Evolutionary conservation across 2,113 vertebrate species (phyloP).

Genomic region (Pteruthius melanotis): DNA sequence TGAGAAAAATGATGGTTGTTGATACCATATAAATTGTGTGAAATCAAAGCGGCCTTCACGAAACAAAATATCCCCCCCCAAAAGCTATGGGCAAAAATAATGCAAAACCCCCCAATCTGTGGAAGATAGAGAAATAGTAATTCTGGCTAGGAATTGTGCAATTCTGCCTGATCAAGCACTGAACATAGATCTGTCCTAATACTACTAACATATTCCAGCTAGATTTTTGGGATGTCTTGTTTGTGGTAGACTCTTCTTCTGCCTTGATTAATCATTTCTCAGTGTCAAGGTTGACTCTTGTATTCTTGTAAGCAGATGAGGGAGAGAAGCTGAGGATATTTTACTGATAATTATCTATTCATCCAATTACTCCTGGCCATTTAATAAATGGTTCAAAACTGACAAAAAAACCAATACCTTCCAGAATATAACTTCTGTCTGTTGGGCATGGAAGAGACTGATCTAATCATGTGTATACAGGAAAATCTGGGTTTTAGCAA

Average conservation of each 20-base stretch:
- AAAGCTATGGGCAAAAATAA: not conserved
- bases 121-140: not conserved
- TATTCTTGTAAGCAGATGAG: not conserved
- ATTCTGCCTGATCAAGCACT: not conserved
- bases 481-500: not conserved
- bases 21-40: fast-evolving
- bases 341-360: not conserved
- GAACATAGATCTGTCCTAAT: not conserved
- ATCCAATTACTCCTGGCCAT: not conserved
- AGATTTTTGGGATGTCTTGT: not conserved
- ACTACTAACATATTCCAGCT: not conserved
- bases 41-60: not conserved
- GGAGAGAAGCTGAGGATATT: not conserved
- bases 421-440: not conserved
- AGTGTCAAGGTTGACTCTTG: not conserved
- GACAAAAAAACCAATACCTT: not conserved
- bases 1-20: not conserved
- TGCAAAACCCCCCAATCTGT: fast-evolving
- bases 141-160: not conserved
- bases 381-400: not conserved
- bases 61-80: not conserved
- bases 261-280: not conserved
- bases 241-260: not conserved
- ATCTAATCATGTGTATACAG: not conserved
- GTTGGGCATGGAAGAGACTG: not conserved